These are phyloP conservation scores for Thaumetopoea pityocampa DNA, from an alignment of 1,140 invertebrate species.

Conservation along the genomic window DNA sequence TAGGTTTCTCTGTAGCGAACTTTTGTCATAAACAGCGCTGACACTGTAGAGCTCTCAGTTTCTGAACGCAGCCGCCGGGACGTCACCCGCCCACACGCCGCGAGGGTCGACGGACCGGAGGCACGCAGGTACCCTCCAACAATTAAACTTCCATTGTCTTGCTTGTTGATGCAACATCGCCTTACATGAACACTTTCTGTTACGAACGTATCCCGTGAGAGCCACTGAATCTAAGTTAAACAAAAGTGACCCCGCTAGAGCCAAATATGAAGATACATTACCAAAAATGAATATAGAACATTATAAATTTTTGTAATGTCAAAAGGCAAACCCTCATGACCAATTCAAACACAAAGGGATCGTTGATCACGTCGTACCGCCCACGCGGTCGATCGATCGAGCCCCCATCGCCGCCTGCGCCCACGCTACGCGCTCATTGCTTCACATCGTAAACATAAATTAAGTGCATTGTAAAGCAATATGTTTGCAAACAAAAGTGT, in stretches of 20 bases:
- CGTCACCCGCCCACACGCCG: constrained; percentile 48
- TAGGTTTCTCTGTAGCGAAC: too few species aligned
- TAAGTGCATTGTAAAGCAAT: constrained; percentile 18
- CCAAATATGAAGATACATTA: constrained; percentile 22
- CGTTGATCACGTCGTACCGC: constrained; percentile 47
- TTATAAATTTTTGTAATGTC: constrained; percentile 46
- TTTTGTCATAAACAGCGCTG: too few species aligned
- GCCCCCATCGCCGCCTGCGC: constrained; percentile 52
- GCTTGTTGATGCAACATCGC: constrained; percentile 51
- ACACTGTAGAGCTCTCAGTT: too few species aligned
- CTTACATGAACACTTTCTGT: constrained; percentile 57
- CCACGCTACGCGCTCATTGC: constrained; percentile 34
- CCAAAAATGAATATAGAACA: constrained; percentile 21
- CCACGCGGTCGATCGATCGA: constrained; percentile 62
- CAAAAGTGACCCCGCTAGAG: constrained; percentile 18
- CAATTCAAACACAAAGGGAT: constrained; percentile 67
- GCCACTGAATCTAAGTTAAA: constrained; percentile 34
- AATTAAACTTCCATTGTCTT: constrained; percentile 69
- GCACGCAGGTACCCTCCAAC: constrained; percentile 44
- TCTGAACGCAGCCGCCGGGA: too few species aligned
- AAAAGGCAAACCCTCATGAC: constrained; percentile 55
- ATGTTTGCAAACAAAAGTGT: constrained; percentile 33
- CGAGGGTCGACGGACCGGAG: constrained; percentile 42
- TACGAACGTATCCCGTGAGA: constrained; percentile 34
- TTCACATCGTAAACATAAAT: constrained; percentile 6